phyloP scores from a whole-genome alignment of 2,113 vertebrate species.

The Loxodonta africana region DNA sequence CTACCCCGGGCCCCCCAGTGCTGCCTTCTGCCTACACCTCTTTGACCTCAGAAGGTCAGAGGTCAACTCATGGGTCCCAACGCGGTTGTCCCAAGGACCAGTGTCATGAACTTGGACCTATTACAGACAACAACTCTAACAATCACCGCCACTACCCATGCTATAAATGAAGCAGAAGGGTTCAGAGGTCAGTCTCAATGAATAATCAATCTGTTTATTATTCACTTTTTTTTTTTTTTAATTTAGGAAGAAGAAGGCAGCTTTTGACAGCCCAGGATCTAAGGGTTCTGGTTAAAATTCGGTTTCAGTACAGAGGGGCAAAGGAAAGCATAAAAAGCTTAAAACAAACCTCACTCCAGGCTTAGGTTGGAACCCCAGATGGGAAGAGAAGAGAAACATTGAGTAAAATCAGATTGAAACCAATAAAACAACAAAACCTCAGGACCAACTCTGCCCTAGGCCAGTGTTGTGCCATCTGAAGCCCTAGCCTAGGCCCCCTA shows the following conservation, averaged over 20 bases:
- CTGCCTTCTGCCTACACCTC: background rate
- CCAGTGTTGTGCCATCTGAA: background rate
- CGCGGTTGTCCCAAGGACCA: background rate
- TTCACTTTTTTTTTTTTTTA: slow-evolving; percentile 69
- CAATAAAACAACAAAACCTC: slow-evolving; percentile 11
- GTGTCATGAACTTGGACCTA: slow-evolving; percentile 58
- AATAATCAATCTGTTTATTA: slow-evolving; percentile 84
- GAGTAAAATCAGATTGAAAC: slow-evolving; percentile 25
- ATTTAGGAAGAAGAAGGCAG: background rate
- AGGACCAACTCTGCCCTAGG: background rate
- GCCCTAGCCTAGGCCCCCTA: background rate
- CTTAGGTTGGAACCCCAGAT: background rate
- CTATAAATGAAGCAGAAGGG: slow-evolving; percentile 78
- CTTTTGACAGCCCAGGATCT: accelerated
- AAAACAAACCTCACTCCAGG: background rate
- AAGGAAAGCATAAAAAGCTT: background rate
- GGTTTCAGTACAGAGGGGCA: background rate
- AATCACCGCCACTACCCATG: slow-evolving; percentile 43
- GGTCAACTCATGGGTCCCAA: background rate
- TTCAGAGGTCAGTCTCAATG: slow-evolving; percentile 82
- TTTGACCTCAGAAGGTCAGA: slow-evolving; percentile 68
- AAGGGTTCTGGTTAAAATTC: background rate
- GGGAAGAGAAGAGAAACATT: background rate
- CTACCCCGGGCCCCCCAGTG: slow-evolving; percentile 55
- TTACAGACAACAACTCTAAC: background rate